Evolutionary conservation across 2,888 invertebrate genomes (phyloP), one percentile per base, ranked within the genome.

Genomic region (Rhimphoctona megacephalus): DNA sequence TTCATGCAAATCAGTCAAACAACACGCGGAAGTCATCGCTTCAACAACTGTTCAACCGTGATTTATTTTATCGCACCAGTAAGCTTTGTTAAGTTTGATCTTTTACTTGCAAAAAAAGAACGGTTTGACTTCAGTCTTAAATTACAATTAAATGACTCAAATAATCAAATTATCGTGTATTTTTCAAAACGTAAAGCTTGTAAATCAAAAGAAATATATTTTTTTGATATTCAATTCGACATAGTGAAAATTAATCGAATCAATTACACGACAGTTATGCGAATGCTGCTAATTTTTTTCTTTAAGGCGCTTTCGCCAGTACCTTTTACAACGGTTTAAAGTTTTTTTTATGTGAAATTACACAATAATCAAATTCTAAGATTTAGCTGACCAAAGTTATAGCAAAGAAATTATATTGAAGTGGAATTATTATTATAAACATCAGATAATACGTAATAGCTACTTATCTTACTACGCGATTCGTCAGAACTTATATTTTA

Each of bases 1-100:
- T 87, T 89, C 87, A 83, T 87, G 85, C 76, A 80, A 88, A 87
- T 88, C 83, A 72, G 81, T 86, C 76, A 78, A 81, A 76, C 69
- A 43, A 73, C 72, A 72, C 79, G 78, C 77, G 78, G 77, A 77
- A 85, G 72, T 72, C 39, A 49, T 77, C 72, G 76, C 54, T 78
- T 33, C 69, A 30, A 69, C 61, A 25, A 67, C 54, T 54, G 43
- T 76, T 72, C 39, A 69, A 64, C 70, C 22, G 39, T 19, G 46
- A 79, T 79, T 67, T 52, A 73, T 36, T 7, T 79, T 46, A 67
- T 54, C n/a, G 61, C 54, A 43, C n/a, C n/a, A 54, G n/a, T 49
- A 64, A 69, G 30, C 61, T 33, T 61, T n/a, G 57, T 30, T 30
- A 39, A 80, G 57, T 49, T 30, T 72, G 52, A 19, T 64, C 11